Evolutionary conservation across 2,797 vertebrate species (phyloP), one percentile per base, ranked within the genome.

Genomic region (Sebastes kiyomatsui): DNA sequence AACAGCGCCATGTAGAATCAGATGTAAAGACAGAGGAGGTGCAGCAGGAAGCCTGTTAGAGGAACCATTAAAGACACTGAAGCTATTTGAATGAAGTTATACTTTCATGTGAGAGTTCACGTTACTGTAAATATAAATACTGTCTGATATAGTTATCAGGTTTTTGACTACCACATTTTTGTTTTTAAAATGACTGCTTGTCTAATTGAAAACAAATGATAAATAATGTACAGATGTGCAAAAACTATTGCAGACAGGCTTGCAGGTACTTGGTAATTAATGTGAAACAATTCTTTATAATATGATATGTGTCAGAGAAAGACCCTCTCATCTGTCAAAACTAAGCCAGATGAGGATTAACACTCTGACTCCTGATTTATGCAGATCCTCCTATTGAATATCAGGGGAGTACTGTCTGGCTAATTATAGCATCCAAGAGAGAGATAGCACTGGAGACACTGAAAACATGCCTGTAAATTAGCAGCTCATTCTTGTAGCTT

Each of bases 361-460:
- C 80, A 90, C 80, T 72, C 79, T 70, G 77, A 90, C 82, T 90
- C 70, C 58, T 84, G 90, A 91, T 91, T 90, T 90, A 93, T 94
- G 89, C 86, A 92, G 88, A 92, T 94, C 90, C 83, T 80, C 82
- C 90, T 83, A 86, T 90, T 94, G 87, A 92, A 90, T 92, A 89
- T 86, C 72, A 89, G 66, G 80, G 87, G 78, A 88, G 76, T 74
- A 80, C 87, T 88, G 85, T 87, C 68, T 88, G 80, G 72, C 87
- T 93, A 90, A 94, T 94, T 90, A 90, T 88, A 92, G 90, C 77
- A 85, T 60, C 58, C 20, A 32, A 71, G 70, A 87, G 70, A 87
- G 68, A 87, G 75, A 91, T 87, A 70, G 75, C 68, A 60, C 33
- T 8, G 67, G 80, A 87, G 79, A 84, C 79, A 77, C 25, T 70